Evolutionary conservation across 2,113 vertebrate genomes (phyloP), one percentile per base, ranked within the genome.

Genomic region (Myocastor coypus): DNA sequence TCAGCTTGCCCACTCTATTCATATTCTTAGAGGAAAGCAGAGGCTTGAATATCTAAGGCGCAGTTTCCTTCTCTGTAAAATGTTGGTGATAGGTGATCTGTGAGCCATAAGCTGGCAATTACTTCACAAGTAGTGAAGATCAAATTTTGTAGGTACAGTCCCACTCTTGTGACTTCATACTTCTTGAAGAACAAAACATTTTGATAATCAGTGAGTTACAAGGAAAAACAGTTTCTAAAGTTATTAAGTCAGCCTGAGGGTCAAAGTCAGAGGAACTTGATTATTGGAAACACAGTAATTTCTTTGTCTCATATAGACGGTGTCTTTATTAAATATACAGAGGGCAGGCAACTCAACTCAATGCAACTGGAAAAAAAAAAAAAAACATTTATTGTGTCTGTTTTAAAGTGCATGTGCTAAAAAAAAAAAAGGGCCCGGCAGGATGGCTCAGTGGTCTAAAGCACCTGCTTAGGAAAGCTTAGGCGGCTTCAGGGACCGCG

Each of bases 121-220:
- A 92, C 94, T 94, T 87, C 75, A 16, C 75, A 92, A 55, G 19
- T 88, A 89, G 87, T 28, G 2, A 89, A 37, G 9, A 63, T 66
- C 59, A 68, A 63, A 94, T 66, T 83, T 87, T 91, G 32, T 52
- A 59, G 82, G n/a, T 83, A 37, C 3, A 75, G 42, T 80, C 66
- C 34, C 7, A 88, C 5, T 50, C 22, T 77, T 10, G 73, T n/a
- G 77, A 71, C 28, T 55, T 57, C 93, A 6, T 68, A 24, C 32
- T 96, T 90, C 87, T 55, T 84, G 71, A 93, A 95, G 26, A 75
- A 69, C n/a, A 81, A 80, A 94, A 69, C 32, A 83, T 68, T 91
- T 84, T 83, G 28, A 66, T 57, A 81, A 26, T 87, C 52, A 66
- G 61, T 75, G 34, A 90, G 46, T 37, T 66, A 8, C 64, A 87